These are phyloP conservation scores for Coptodon rendalli DNA, from an alignment of 2,113 vertebrate species.

Conservation along the genomic window DNA sequence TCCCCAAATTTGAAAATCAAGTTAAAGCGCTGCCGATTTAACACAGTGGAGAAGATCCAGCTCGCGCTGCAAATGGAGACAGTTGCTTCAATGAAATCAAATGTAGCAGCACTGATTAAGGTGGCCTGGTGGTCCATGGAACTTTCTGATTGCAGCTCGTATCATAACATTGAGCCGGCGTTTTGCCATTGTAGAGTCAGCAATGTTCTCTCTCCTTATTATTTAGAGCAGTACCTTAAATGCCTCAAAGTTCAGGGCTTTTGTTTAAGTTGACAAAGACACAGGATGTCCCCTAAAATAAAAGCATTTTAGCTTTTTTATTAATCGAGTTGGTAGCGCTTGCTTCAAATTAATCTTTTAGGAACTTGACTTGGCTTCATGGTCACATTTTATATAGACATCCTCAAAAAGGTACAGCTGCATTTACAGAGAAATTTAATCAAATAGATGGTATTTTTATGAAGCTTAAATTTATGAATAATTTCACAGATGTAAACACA, in stretches of 20 bases:
- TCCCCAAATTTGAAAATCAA: not conserved
- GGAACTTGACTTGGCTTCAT: conserved; percentile 15
- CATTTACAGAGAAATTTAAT: conserved; percentile 15
- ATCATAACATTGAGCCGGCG: accelerated
- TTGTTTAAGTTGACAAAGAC: not conserved
- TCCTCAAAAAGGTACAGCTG: conserved; percentile 17
- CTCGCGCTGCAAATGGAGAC: not conserved
- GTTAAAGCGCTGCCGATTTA: not conserved
- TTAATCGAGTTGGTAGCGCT: not conserved
- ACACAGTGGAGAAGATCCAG: not conserved
- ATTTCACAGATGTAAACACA: not conserved
- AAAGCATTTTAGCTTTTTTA: not conserved
- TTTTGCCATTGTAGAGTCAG: not conserved
- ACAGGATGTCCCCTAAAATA: not conserved
- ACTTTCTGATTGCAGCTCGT: not conserved
- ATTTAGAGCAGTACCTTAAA: not conserved
- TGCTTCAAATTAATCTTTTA: conserved; percentile 10
- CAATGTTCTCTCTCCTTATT: not conserved
- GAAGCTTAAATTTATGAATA: not conserved
- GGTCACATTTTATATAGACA: conserved; percentile 28
- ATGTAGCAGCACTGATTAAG: not conserved
- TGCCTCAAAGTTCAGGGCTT: not conserved
- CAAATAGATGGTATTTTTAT: not conserved
- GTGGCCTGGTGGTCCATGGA: not conserved
- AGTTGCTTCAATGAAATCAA: not conserved